Evolutionary conservation across 1,140 invertebrate species (phyloP), one percentile per base, ranked within the genome.

Genomic region (Ceratosolen fusciceps): DNA sequence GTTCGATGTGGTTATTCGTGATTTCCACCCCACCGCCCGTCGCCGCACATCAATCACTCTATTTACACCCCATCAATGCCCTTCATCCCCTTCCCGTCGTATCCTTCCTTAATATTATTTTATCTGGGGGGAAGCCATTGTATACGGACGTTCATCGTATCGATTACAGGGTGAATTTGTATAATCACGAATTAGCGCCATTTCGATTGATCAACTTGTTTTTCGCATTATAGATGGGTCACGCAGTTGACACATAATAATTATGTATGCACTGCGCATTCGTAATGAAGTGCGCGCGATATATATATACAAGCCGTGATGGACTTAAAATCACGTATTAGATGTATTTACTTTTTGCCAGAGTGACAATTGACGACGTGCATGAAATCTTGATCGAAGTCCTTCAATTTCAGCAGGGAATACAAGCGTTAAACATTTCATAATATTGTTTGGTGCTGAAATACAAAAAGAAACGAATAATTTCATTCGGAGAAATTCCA

Each of bases 331-430:
- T 79, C 62, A 74, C 78, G 62, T 75, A 68, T 79, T 68, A 74
- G 39, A 74, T 74, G 52, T 70, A 79, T 80, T 80, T 80, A 75
- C 26, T 71, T 75, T 75, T 80, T 74, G 78, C 37, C 71, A 79
- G 24, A 60, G 31, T 75, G 65, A 75, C 79, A 75, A 75, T 80
- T 70, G 79, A 75, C 54, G 24, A 71, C 67, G 79, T 75, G 79
- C 73, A 70, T 80, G 73, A 80, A 80, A 75, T 75, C 47, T 80
- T 80, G 79, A 80, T 80, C 73, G 19, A 75, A 26, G 79, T 71
- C 65, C 31, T 39, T 70, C 26, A 8, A 60, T 74, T 70, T n/a
- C 39, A 49, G 19, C 26, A 74, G 47, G 14, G 14, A 60, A 74
- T 74, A n/a, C n/a, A 43, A 78, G 37, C n/a, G 29, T 8, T 19